These are phyloP conservation scores for Drosophila athabasca DNA, from an alignment of 1,140 invertebrate species.

Conservation along the genomic window DNA sequence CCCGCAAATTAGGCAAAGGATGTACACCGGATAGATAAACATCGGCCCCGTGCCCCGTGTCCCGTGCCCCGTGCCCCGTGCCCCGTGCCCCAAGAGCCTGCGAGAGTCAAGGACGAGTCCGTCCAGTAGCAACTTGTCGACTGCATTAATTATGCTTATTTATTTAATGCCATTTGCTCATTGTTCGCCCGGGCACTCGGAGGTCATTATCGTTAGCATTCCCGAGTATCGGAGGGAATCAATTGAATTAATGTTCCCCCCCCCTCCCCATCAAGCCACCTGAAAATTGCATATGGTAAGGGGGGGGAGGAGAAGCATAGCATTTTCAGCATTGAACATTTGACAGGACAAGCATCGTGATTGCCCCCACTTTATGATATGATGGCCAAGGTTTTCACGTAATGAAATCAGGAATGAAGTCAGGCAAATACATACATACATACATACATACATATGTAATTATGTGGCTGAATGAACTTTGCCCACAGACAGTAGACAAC, in stretches of 20 bases:
- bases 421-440: no score
- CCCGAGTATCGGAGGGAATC: slow-evolving; percentile 5
- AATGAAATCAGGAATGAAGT: slow-evolving; percentile 18
- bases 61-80: no score
- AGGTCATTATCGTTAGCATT: slow-evolving; percentile 36
- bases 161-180: slow-evolving; percentile 38
- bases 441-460: no score
- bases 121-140: slow-evolving; percentile 14
- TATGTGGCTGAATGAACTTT: no score
- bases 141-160: slow-evolving; percentile 57
- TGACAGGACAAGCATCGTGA: not conserved
- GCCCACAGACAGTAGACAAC: no score
- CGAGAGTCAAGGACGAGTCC: slow-evolving; percentile 14
- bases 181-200: slow-evolving; percentile 6
- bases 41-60: not conserved
- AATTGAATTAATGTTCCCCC: slow-evolving; percentile 39
- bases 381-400: not conserved
- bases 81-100: no score
- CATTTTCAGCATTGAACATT: not conserved
- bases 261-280: not conserved
- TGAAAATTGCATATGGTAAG: slow-evolving; percentile 29
- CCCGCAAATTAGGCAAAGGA: slow-evolving; percentile 27
- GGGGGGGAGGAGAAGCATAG: not conserved
- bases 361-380: slow-evolving; percentile 5
- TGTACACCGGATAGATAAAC: not conserved